Conservation (phyloP, 2,888 invertebrate genomes). For the Hedychridium roseum region DNA sequence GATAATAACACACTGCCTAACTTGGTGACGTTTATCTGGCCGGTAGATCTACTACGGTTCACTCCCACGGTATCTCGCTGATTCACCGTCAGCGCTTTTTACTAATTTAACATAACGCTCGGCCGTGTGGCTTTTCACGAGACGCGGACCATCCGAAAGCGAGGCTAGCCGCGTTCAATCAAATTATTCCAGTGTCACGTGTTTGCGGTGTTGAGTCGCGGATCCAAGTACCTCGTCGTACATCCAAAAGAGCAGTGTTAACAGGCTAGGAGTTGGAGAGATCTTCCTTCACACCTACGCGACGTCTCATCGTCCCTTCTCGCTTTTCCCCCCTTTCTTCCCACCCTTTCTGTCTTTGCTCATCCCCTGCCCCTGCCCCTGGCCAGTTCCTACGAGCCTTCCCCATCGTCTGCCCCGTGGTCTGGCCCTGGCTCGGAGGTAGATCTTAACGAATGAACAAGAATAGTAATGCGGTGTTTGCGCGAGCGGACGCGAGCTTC, state of each 20-base stretch:
- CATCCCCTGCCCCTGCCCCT: not conserved
- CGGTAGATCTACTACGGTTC: slow-evolving; percentile 7
- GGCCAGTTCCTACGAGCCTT: no score
- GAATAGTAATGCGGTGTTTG: not conserved
- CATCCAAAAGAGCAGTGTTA: no score
- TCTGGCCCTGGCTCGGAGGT: no score
- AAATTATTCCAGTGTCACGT: slow-evolving; percentile 11
- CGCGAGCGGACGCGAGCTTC: no score
- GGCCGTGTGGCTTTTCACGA: slow-evolving; percentile 11
- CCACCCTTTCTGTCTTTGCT: slow-evolving; percentile 1
- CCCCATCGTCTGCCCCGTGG: no score
- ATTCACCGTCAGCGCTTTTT: slow-evolving; percentile 18
- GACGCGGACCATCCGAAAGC: slow-evolving; percentile 11
- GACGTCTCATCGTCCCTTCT: no score
- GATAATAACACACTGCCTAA: slow-evolving; percentile 50
- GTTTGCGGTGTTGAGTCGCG: no score
- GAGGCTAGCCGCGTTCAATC: slow-evolving; percentile 3
- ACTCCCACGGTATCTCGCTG: slow-evolving; percentile 11
- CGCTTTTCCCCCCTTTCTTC: not conserved
- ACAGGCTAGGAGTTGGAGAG: no score
- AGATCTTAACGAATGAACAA: not conserved
- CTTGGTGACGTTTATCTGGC: slow-evolving; percentile 32
- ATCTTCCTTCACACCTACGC: slow-evolving; percentile 26
- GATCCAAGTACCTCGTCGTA: no score
- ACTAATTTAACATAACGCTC: no score